Base-by-base conservation (phyloP, 2,888 invertebrate genomes). In the Mythimna impura region DNA sequence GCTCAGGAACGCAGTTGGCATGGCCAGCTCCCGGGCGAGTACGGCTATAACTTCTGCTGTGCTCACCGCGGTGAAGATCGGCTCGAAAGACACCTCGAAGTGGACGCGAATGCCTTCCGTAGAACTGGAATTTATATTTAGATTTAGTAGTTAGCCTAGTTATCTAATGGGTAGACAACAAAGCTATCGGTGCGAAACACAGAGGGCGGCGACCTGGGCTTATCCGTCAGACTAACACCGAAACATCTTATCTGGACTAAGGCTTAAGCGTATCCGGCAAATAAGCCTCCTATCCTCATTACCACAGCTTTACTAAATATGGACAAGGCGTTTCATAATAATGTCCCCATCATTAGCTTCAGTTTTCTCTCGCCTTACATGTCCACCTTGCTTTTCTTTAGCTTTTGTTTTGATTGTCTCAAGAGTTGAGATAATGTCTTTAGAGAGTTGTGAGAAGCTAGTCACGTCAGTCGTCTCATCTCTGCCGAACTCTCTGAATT, bases 71-170 rank as follows among this genome's bases (percentile, higher is more conserved):
- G 97, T 97, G 84, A 97, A 97, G 78, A 97, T 97, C 0, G 98
- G 98, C 94, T 99, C 98, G 88, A 99, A 98, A 70, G 98, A 97
- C 69, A 99, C 96, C 90, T 98, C 98, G 91, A 99, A 99, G 90
- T 98, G 98, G 0, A 99, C 98, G 64, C 98, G 97, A 68, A 98
- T 96, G 78, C 98, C 98, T 73, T 97, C 97, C 55, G 91, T 90
- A 40, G 90, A 89, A 79, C 95, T 95, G 87, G 14, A 87, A 86
- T 62, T 55, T 58, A 52, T 57, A 30, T 55, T 61, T 55, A 43
- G 14, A 54, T 65, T 74, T 52, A 73, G 43, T 77, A 22, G 22
- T 66, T 68, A 63, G 70, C 69, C 54, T 68, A 82, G 55, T 36
- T 77, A 52, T 22, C 8, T 43, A 77, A 68, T 55, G 30, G n/a